Evolutionary conservation across 2,888 invertebrate species (phyloP).

Genomic region (Andrena fulva): DNA sequence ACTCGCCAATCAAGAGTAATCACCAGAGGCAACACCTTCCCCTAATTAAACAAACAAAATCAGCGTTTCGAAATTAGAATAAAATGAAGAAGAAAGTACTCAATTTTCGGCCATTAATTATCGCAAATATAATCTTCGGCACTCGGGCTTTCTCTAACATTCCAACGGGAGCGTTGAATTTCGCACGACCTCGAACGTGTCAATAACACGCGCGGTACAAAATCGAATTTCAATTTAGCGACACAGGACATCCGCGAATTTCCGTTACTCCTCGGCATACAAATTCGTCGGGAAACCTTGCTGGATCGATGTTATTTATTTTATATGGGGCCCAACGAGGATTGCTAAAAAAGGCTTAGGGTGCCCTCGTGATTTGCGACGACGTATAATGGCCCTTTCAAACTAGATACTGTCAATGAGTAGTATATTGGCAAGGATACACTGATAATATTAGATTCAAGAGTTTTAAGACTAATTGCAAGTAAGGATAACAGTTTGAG

Average conservation of each 20-base stretch:
- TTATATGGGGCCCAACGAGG: constrained; percentile 9
- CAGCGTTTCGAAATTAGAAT: no score
- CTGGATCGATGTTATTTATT: constrained; percentile 37
- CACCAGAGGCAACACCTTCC: no score
- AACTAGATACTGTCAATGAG: no score
- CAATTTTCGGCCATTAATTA: background rate
- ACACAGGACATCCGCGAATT: constrained; percentile 27
- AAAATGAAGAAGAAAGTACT: no score
- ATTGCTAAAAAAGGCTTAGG: constrained; percentile 31
- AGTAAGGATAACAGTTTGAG: no score
- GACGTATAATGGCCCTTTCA: background rate
- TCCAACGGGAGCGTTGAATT: background rate
- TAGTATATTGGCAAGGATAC: no score
- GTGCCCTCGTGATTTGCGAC: constrained; percentile 13
- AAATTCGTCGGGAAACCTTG: constrained; percentile 48
- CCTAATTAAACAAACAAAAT: no score
- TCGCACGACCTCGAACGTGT: constrained; percentile 19
- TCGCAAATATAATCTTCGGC: background rate
- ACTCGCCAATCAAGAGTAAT: no score
- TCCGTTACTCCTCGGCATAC: constrained; percentile 38
- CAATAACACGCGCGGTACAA: background rate
- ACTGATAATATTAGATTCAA: no score
- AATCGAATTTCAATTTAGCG: constrained; percentile 16
- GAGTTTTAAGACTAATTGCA: no score
- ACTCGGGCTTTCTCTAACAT: background rate